Evolutionary conservation across 2,113 vertebrate genomes (phyloP).

Genomic region (Cochlearius cochlearius): DNA sequence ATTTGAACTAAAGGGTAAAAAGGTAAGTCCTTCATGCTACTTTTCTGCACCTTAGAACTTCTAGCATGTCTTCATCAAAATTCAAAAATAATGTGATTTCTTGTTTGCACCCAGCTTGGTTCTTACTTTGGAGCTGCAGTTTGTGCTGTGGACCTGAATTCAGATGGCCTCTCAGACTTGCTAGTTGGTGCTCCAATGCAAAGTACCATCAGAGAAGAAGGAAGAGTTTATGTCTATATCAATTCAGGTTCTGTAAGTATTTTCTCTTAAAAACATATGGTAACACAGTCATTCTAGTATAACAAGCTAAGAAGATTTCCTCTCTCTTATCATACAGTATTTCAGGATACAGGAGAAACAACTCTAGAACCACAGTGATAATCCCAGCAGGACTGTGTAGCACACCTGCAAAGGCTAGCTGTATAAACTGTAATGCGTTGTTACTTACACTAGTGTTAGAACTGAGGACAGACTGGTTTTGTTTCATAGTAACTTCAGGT

Average conservation of each 20-base stretch:
- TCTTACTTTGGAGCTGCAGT: conserved; percentile 93
- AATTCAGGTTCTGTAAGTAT: conserved; percentile 87
- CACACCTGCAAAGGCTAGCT: background rate
- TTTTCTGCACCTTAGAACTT: background rate
- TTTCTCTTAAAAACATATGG: background rate
- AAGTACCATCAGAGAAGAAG: conserved; percentile 88
- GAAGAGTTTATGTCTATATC: conserved; percentile 91
- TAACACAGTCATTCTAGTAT: background rate
- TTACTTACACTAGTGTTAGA: background rate
- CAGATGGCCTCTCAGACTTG: conserved; percentile 91
- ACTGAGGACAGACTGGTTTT: background rate
- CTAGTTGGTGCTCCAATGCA: conserved; percentile 93
- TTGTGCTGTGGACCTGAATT: conserved; percentile 89
- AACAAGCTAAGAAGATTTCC: background rate
- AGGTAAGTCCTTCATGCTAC: conserved; percentile 72
- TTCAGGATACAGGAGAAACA: background rate
- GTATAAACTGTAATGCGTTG: fast-evolving
- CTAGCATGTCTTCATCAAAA: background rate
- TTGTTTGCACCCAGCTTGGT: conserved; percentile 79
- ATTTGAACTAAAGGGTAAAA: conserved; percentile 79
- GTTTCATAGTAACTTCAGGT: background rate
- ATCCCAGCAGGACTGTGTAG: background rate
- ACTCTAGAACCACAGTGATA: background rate
- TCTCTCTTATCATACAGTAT: background rate
- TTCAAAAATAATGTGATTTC: background rate